Base-by-base conservation (phyloP, 2,797 vertebrate species). In the Spinibarbus caldwelli region DNA sequence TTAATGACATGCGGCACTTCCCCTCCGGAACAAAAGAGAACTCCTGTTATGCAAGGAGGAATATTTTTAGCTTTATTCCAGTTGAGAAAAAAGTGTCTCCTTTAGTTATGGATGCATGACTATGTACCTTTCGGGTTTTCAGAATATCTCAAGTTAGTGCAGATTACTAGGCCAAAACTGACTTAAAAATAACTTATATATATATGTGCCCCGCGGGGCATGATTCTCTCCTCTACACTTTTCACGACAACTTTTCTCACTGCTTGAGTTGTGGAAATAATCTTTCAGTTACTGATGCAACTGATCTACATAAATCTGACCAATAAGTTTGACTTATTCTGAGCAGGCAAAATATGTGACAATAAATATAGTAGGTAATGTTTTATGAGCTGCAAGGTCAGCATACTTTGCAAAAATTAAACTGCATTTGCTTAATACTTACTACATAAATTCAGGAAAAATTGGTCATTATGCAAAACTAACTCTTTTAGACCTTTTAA, bases 31-130 rank as follows among this genome's bases (percentile, higher is more conserved):
- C 49, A 66, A 85, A 64, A 80, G 31, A 57, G 81, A 88, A 83
- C 43, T 64, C 17, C 12, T 71, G 41, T 76, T 84, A 79, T 15
- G 68, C 49, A 71, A 86, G 41, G 12, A 68, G 38, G 47, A 67
- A 64, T 87, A 87, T 87, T 82, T 85, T 78, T 72, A 82, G 52
- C 52, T 64, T 78, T 66, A 36, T 85, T 78, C 43, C 73, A 77
- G 78, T 54, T 66, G 79, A 85, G 83, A 78, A 78, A 81, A 66
- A 72, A 31, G 36, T 54, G 43, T 85, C 73, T 72, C 43, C 72
- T 84, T 86, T 59, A 80, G 77, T 84, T 87, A 80, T 68, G 12
- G 59, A 73, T 76, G 77, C 77, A 80, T 76, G 82, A 54, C 59
- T 84, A 57, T 38, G 77, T 17, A n/a, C n/a, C n/a, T n/a, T n/a